A percentile compares a stretch with the other conserved stretches of the same genome.
phyloP scores from a whole-genome alignment of 2,113 vertebrate genomes.

The Amblyornis subalaris region DNA sequence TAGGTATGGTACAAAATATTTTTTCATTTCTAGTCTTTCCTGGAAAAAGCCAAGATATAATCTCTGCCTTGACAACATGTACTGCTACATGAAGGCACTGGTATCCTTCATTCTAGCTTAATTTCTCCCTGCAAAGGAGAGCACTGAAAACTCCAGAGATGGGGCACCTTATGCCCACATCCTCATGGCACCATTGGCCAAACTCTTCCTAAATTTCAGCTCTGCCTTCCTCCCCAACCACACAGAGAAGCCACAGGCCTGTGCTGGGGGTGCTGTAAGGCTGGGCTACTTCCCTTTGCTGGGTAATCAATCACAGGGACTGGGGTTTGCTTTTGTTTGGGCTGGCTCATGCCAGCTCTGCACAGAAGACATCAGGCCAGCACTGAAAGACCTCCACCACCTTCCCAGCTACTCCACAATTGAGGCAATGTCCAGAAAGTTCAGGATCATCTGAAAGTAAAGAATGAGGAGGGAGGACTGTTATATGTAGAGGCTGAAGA shows the following conservation, averaged over 20 bases:
- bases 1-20: background rate
- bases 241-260: background rate
- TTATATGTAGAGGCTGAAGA: background rate
- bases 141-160: background rate
- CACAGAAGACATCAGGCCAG: background rate
- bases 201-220: background rate
- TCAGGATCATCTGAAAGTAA: background rate
- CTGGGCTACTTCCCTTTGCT: background rate
- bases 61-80: background rate
- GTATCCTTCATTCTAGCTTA: background rate
- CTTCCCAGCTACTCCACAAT: background rate
- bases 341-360: background rate
- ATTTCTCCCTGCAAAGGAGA: background rate
- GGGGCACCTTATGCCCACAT: background rate
- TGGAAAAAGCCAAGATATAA: background rate
- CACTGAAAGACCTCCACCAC: accelerated
- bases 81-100: background rate
- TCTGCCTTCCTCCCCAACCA: background rate
- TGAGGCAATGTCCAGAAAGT: background rate
- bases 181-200: background rate
- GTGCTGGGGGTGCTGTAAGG: background rate
- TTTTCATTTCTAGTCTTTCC: background rate
- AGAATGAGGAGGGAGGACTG: background rate
- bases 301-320: background rate
- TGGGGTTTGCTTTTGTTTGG: background rate